phyloP scores from a whole-genome alignment of 2,113 vertebrate genomes.

The Actenoides lindsayi region DNA sequence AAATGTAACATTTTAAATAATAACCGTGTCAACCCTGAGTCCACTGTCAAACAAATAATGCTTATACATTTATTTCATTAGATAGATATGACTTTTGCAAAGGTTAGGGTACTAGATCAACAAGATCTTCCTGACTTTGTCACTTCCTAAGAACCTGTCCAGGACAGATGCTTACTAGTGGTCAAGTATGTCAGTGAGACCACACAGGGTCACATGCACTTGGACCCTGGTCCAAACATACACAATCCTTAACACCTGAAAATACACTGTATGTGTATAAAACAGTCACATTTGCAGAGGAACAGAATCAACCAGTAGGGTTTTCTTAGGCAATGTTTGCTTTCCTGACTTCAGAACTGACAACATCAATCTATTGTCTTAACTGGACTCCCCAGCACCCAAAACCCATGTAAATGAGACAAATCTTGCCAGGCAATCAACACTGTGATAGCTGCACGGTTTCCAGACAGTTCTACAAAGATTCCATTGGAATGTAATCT shows the following conservation, averaged over 20 bases:
- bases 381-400: fast-evolving
- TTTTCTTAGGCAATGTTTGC: not conserved
- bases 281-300: not conserved
- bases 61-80: not conserved
- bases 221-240: not conserved
- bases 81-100: not conserved
- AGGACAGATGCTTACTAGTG: not conserved
- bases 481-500: not conserved
- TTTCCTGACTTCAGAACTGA: not conserved
- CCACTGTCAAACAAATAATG: not conserved
- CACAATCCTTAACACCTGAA: not conserved
- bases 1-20: not conserved
- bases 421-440: not conserved
- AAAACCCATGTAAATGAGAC: not conserved
- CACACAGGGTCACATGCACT: not conserved
- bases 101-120: not conserved
- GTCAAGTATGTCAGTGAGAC: not conserved
- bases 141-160: not conserved
- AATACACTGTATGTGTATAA: not conserved
- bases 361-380: not conserved
- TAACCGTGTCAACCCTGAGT: not conserved
- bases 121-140: not conserved
- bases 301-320: not conserved
- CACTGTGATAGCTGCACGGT: not conserved
- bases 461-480: not conserved